Conservation (phyloP, 2,888 invertebrate genomes). For the Boloria selene region DNA sequence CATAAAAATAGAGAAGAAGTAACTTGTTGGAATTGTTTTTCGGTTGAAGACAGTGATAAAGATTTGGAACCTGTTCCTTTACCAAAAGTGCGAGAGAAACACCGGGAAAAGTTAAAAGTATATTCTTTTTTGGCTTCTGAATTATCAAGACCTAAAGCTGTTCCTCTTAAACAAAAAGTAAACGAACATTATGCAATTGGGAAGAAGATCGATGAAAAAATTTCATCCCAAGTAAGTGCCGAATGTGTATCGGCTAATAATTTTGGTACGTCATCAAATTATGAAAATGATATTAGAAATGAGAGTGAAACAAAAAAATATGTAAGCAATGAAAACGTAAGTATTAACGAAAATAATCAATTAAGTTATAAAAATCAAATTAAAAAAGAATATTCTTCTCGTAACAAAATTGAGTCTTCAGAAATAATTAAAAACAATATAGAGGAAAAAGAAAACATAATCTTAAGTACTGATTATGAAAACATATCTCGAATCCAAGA, state of each 20-base stretch:
- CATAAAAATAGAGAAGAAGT: constrained; percentile 48
- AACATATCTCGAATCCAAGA: no score
- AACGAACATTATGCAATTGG: constrained; percentile 61
- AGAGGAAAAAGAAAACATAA: no score
- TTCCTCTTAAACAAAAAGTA: constrained; percentile 68
- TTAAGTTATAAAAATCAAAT: no score
- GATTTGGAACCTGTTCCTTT: constrained; percentile 54
- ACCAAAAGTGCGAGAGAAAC: constrained; percentile 57
- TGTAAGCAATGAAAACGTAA: no score
- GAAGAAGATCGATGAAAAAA: constrained; percentile 61
- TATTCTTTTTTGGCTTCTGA: constrained; percentile 67
- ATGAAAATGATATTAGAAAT: neutral
- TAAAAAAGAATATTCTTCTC: no score
- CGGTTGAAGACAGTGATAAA: constrained; percentile 50
- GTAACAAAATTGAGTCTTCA: no score
- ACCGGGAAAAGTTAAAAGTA: constrained; percentile 62
- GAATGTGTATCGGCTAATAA: neutral
- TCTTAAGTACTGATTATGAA: no score
- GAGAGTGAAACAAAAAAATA: no score
- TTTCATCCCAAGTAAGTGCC: constrained; percentile 36
- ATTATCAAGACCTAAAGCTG: constrained; percentile 61
- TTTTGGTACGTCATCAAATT: neutral
- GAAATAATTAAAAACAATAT: no score
- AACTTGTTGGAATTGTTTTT: constrained; percentile 72
- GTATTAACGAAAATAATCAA: no score